Conservation (phyloP, 1,140 invertebrate genomes). For the Pissodes strobi region DNA sequence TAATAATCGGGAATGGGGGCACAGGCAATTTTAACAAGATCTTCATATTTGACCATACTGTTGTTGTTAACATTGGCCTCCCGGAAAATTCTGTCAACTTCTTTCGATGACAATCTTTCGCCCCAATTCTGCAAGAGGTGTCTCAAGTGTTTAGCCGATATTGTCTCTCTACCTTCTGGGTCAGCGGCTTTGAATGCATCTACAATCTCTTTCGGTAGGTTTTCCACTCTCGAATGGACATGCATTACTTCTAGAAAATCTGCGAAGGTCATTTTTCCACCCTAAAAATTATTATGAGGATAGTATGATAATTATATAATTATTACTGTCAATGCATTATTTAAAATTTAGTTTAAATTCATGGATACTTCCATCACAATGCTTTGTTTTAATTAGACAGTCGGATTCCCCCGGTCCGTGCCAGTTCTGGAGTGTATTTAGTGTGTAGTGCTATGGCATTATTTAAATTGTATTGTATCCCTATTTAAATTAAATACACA, state of each 20-base stretch:
- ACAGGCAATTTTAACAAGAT: constrained; percentile 92
- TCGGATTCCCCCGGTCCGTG: too few species aligned
- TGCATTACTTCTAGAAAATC: constrained; percentile 96
- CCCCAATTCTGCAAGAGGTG: constrained; percentile 90
- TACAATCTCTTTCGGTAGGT: constrained; percentile 85
- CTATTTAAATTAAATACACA: too few species aligned
- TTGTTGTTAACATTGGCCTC: constrained; percentile 87
- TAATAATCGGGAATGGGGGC: constrained; percentile 95
- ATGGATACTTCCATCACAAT: too few species aligned
- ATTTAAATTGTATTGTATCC: too few species aligned
- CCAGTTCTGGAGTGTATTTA: too few species aligned
- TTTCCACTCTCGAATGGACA: constrained; percentile 82
- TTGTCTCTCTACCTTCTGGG: constrained; percentile 70
- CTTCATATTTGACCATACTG: constrained; percentile 85
- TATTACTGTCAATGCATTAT: too few species aligned
- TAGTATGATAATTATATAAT: too few species aligned
- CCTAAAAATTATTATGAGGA: too few species aligned
- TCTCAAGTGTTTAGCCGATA: constrained; percentile 80
- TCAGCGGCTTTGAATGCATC: constrained; percentile 89
- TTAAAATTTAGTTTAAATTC: too few species aligned
- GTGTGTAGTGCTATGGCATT: too few species aligned
- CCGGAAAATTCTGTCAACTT: constrained; percentile 92
- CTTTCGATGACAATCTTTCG: constrained; percentile 85
- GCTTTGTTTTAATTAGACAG: too few species aligned
- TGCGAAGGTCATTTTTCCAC: constrained; percentile 92